Base-by-base conservation (phyloP, 2,113 vertebrate species). In the Strigops habroptila region DNA sequence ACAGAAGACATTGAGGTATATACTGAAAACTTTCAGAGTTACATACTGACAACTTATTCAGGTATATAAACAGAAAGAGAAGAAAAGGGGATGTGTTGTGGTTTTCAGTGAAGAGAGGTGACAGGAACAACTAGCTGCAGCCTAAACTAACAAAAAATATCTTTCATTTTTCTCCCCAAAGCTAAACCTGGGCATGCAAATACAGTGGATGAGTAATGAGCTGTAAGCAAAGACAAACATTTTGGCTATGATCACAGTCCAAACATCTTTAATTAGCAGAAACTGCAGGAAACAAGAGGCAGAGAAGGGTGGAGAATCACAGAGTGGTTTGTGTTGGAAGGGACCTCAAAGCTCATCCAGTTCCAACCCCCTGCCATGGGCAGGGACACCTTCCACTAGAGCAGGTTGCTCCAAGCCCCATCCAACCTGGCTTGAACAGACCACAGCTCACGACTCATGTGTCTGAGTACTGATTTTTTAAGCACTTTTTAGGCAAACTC, bases 171-270 rank as follows among this genome's bases (percentile, higher is more conserved):
- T 49, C 18, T 46, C 10, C 35, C 76, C 14, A 14, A 27, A 75
- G 41, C 25, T 19, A 28, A 88, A 27, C 24, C 30, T 2, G 25
- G 18, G 5, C 3, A 17, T 19, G 65, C 70, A 74, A 88, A 55
- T 2, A 18, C 12, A n/a, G 8, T 0, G 3, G 51, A 31, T 15
- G 6, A n/a, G 43, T 53, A 46, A 8, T 2, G 22, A 60, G 30
- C 1, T n/a, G 41, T 3, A 9, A 67, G 51, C 28, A 27, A 91
- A 52, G 28, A 25, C 44, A 7, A 24, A 39, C 23, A 10, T 33
- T 44, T 48, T 3, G 30, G 33, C 51, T 22, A 15, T 1, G 3
- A 15, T 24, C 43, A 12, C 8, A 19, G 11, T 6, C 55, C 48
- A 31, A 41, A 25, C 24, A 3, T 3, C 80, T 23, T 27, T 27